Conservation (phyloP, 2,888 invertebrate species). For the Erpobdella octoculata region DNA sequence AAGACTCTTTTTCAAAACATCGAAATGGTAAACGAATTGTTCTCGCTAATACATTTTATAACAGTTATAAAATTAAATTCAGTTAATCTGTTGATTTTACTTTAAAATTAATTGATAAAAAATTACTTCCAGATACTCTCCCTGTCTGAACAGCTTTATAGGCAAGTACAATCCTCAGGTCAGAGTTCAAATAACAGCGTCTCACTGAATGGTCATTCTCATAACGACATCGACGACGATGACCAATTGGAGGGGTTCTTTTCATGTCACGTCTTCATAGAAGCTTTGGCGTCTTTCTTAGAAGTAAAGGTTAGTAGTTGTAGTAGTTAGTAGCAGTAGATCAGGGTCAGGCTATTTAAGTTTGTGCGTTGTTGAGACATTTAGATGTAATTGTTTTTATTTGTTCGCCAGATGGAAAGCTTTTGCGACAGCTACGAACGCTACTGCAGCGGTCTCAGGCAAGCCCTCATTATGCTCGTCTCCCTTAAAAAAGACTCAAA, state of each 20-base stretch:
- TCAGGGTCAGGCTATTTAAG: background rate
- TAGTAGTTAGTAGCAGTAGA: background rate
- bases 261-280: background rate
- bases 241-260: conserved; percentile 8
- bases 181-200: no score
- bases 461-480: conserved; percentile 37
- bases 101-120: background rate
- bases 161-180: no score
- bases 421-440: conserved; percentile 44
- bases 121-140: background rate
- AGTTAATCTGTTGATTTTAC: background rate
- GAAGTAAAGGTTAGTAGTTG: background rate
- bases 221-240: background rate
- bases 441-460: conserved; percentile 45
- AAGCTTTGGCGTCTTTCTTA: background rate
- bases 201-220: background rate
- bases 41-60: background rate
- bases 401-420: conserved; percentile 2
- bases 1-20: conserved; percentile 48
- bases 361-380: background rate
- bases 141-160: background rate
- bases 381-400: background rate
- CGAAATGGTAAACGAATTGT: conserved; percentile 41
- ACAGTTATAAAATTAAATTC: background rate
- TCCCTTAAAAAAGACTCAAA: conserved; percentile 30